Evolutionary conservation across 1,140 invertebrate genomes (phyloP).

Genomic region (Drosophila malerkotliana): DNA sequence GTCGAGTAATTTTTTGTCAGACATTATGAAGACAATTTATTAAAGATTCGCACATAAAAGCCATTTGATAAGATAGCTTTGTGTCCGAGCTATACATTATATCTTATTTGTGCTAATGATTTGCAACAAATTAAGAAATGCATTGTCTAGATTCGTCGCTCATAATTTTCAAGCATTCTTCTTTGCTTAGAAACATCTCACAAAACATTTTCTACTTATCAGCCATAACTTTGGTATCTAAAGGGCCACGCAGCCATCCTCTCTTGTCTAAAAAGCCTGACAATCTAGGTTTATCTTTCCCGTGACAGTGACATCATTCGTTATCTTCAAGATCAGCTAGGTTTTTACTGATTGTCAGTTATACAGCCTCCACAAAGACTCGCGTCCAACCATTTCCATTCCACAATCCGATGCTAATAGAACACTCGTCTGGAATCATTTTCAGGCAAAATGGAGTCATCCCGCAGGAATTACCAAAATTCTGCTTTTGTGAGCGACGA

Average conservation of each 20-base stretch:
- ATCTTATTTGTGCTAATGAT: not conserved
- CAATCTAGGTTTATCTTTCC: constrained; percentile 32
- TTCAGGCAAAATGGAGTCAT: constrained; percentile 52
- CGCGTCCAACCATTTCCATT: constrained; percentile 26
- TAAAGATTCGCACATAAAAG: no score
- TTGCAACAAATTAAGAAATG: not conserved
- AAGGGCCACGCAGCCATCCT: constrained; percentile 9
- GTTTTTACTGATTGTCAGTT: constrained; percentile 69
- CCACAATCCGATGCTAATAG: constrained; percentile 36
- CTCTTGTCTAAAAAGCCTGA: constrained; percentile 4
- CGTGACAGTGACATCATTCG: constrained; percentile 54
- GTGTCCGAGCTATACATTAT: not conserved
- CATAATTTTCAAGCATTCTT: not conserved
- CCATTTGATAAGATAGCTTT: not conserved
- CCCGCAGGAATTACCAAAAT: constrained; percentile 58
- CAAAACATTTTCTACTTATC: not conserved
- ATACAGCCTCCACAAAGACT: constrained; percentile 47
- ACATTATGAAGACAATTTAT: not conserved
- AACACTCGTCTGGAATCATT: constrained; percentile 11
- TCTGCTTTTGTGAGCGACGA: constrained; percentile 76
- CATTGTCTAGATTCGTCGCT: not conserved
- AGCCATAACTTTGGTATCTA: constrained; percentile 35
- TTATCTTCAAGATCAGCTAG: constrained; percentile 18
- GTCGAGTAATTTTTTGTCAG: not conserved
- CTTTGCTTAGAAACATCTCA: not conserved